Base-by-base conservation (phyloP, 2,113 vertebrate genomes). In the Pedetes capensis region DNA sequence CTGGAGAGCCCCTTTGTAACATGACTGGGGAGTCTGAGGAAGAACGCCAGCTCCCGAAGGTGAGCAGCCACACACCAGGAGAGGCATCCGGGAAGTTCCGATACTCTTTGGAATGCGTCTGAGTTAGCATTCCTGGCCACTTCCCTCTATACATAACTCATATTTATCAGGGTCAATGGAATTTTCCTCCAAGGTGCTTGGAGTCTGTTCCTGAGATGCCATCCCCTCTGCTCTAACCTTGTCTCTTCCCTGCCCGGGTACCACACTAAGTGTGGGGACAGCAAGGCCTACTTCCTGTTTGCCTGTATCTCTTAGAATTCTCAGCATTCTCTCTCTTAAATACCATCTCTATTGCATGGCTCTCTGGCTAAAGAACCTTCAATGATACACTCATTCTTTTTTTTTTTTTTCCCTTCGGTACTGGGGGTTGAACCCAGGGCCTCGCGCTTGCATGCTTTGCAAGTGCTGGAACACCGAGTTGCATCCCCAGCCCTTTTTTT, bases 111-210 rank as follows among this genome's bases (percentile, higher is more conserved):
- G 95, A 78, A 87, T 76, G 76, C 72, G 69, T 82, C 53, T 29
- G 47, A 93, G 71, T 74, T 72, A 59, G 86, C 66, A 49, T 92
- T 87, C 76, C 68, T 63, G 64, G 29, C 63, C 76, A 44, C 61
- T 53, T 96, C 72, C 88, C 66, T 78, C 87, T 79, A 66, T 37
- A 59, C 76, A 81, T 42, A 63, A 63, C 76, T 89, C 84, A 32
- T 8, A 87, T 34, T 82, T 85, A 39, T 63, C 94, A 68, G 80
- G 29, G 66, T 83, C 53, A 66, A 69, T 87, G 95, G 95, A 93
- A 97, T 92, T 95, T 96, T 94, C 87, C 97, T 95, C 59, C 42
- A n/a, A 87, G 84, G 95, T 87, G 59, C 55, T 95, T 91, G 61
- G 55, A 83, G 42, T 76, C 78, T 79, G 57, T 49, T 37, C 51